Percentiles rank a stretch among this genome's conserved stretches.
phyloP scores from a whole-genome alignment of 2,113 vertebrate species.

The Piliocolobus tephrosceles region DNA sequence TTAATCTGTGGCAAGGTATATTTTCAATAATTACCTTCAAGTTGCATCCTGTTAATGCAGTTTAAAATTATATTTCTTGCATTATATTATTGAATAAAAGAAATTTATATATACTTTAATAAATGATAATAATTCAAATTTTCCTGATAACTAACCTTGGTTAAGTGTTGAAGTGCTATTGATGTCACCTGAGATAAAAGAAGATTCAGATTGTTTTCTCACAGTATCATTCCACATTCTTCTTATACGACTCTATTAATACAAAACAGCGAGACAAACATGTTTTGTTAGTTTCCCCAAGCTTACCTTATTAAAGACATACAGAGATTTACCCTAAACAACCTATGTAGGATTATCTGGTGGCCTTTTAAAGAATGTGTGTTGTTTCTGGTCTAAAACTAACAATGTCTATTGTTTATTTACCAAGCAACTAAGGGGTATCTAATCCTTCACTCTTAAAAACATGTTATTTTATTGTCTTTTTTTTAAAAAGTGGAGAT shows the following conservation, averaged over 20 bases:
- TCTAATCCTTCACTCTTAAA: neutral
- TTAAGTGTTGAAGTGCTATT: slow-evolving; percentile 99
- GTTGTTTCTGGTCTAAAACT: slow-evolving; percentile 19
- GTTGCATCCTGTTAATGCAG: slow-evolving; percentile 75
- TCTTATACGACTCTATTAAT: slow-evolving; percentile 98
- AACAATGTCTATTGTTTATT: slow-evolving; percentile 17
- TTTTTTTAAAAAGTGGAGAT: neutral
- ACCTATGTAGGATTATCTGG: neutral
- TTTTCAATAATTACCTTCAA: slow-evolving; percentile 77
- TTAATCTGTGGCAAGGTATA: slow-evolving; percentile 73
- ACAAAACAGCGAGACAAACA: slow-evolving; percentile 80
- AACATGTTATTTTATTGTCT: neutral
- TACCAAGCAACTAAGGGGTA: neutral
- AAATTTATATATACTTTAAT: slow-evolving; percentile 82
- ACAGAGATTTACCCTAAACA: neutral
- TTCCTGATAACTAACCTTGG: slow-evolving; percentile 97
- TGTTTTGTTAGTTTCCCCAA: slow-evolving; percentile 52
- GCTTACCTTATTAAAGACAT: slow-evolving; percentile 24
- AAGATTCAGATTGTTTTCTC: slow-evolving; percentile 99
- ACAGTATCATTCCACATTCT: slow-evolving; percentile 99
- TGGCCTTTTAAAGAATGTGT: slow-evolving; percentile 32
- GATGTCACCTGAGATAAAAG: slow-evolving; percentile 99
- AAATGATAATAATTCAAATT: slow-evolving; percentile 80
- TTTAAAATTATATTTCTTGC: slow-evolving; percentile 77
- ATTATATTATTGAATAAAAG: slow-evolving; percentile 70